Evolutionary conservation across 2,888 invertebrate genomes (phyloP).

Genomic region (Apantesis nais): DNA sequence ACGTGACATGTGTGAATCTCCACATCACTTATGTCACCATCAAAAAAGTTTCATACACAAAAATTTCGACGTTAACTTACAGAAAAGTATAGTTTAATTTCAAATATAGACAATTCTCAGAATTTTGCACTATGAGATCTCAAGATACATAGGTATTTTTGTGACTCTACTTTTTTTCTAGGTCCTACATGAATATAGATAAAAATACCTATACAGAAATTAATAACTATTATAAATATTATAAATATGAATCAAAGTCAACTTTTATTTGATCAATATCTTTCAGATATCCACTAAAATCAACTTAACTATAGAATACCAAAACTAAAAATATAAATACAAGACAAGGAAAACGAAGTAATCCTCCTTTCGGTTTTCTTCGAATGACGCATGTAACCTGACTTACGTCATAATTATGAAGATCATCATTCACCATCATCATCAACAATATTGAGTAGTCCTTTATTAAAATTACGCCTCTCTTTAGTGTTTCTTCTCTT

Average conservation of each 20-base stretch:
- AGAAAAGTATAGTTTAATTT: background rate
- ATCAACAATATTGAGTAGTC: too few relatives aligned
- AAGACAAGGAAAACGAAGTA: background rate
- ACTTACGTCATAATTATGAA: too few relatives aligned
- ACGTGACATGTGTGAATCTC: constrained; percentile 1
- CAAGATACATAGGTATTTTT: background rate
- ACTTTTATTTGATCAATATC: too few relatives aligned
- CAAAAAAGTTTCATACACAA: background rate
- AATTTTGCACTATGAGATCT: background rate
- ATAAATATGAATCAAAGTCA: too few relatives aligned
- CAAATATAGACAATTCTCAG: background rate
- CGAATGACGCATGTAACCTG: too few relatives aligned
- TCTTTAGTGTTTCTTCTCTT: too few relatives aligned
- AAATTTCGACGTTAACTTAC: background rate
- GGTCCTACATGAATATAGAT: background rate
- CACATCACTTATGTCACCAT: background rate
- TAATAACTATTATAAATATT: too few relatives aligned
- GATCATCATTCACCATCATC: too few relatives aligned
- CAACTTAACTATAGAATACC: too few relatives aligned
- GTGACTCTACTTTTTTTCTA: background rate
- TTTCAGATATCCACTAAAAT: too few relatives aligned
- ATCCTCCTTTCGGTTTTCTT: too few relatives aligned
- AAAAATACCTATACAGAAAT: background rate
- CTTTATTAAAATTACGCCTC: too few relatives aligned
- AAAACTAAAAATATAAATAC: background rate